These are phyloP conservation scores for Ornithoptera alexandrae DNA, from an alignment of 2,888 invertebrate species.

Conservation along the genomic window DNA sequence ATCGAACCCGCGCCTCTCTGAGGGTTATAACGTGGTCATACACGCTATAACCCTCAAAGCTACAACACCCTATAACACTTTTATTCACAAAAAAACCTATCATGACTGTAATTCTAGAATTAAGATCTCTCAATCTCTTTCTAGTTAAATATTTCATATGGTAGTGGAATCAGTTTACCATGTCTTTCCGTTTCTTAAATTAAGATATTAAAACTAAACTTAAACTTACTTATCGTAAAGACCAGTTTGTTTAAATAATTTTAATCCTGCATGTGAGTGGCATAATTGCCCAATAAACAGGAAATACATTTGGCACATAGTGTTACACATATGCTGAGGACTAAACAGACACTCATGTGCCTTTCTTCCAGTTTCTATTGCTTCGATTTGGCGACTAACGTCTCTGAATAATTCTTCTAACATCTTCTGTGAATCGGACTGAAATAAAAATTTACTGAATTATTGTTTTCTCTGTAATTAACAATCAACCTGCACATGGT, in stretches of 20 bases:
- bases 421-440: slow-evolving; percentile 85
- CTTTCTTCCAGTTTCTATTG: slow-evolving; percentile 85
- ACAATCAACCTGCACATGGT: not conserved
- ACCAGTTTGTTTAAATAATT: slow-evolving; percentile 85
- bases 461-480: not conserved
- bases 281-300: slow-evolving; percentile 94
- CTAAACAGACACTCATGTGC: slow-evolving; percentile 93
- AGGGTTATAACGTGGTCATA: too few species aligned
- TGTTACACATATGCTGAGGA: slow-evolving; percentile 92
- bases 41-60: too few species aligned
- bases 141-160: too few species aligned
- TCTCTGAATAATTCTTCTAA: slow-evolving; percentile 90
- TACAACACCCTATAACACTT: too few species aligned
- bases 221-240: slow-evolving; percentile 85
- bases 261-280: slow-evolving; percentile 83
- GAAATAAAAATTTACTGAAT: slow-evolving; percentile 23
- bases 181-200: too few species aligned
- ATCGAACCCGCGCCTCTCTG: too few species aligned
- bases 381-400: slow-evolving; percentile 86
- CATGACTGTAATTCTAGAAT: too few species aligned
- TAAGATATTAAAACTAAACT: not conserved
- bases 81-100: too few species aligned
- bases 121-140: too few species aligned
- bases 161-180: too few species aligned
- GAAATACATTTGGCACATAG: slow-evolving; percentile 97